A percentile compares a stretch with the other conserved stretches of the same genome.
Conservation (phyloP, 2,888 invertebrate genomes). For the Palloptera scutellata region DNA sequence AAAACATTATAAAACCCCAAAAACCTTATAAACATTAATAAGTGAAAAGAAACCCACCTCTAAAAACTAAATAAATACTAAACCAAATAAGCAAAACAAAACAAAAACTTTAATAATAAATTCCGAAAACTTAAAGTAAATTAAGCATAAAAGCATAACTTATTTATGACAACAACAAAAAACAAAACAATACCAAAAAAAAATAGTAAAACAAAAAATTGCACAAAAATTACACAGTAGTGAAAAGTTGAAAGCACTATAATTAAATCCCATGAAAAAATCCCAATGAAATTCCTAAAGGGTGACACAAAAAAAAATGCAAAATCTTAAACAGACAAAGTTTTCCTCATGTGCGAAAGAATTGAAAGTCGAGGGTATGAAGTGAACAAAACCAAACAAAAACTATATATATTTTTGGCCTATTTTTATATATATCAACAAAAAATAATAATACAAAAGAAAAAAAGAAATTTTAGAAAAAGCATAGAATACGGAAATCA, state of each 20-base stretch:
- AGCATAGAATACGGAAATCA: neutral
- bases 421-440: constrained; percentile 51
- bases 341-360: neutral
- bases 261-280: neutral
- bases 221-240: constrained; percentile 4
- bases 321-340: neutral
- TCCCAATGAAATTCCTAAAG: too few species aligned
- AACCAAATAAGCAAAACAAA: constrained; percentile 34
- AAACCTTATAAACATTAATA: constrained; percentile 27
- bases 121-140: constrained; percentile 35
- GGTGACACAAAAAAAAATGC: neutral
- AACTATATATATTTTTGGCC: constrained; percentile 57
- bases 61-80: constrained; percentile 51
- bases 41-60: constrained; percentile 60
- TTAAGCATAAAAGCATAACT: constrained; percentile 1
- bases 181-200: constrained; percentile 23
- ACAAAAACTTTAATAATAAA: constrained; percentile 35
- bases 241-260: neutral
- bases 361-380: constrained; percentile 8
- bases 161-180: constrained; percentile 12
- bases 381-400: constrained; percentile 28
- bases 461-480: neutral
- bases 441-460: constrained; percentile 11
- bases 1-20: neutral
- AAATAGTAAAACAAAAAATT: constrained; percentile 15